phyloP scores from a whole-genome alignment of 2,113 vertebrate genomes.

The Chionis minor region DNA sequence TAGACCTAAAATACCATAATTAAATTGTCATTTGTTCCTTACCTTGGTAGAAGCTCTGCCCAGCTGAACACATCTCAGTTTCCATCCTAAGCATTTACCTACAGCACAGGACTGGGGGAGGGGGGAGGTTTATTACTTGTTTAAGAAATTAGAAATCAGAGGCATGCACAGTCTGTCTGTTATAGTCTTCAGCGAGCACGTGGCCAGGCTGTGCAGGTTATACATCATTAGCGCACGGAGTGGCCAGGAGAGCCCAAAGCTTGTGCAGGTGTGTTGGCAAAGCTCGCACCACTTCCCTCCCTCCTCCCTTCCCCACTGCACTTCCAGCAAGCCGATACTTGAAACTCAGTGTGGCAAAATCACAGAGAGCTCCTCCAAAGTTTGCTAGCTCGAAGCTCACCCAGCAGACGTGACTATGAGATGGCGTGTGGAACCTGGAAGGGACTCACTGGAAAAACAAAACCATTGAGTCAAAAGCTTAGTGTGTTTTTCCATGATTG shows the following conservation, averaged over 20 bases:
- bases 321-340: slow-evolving; percentile 67
- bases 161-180: slow-evolving; percentile 48
- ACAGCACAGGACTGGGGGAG: not conserved
- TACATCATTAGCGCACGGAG: slow-evolving; percentile 62
- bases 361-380: slow-evolving; percentile 33
- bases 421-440: not conserved
- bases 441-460: slow-evolving; percentile 42
- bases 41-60: slow-evolving; percentile 63
- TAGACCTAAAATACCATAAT: slow-evolving; percentile 51
- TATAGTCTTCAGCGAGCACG: slow-evolving; percentile 47
- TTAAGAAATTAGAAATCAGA: slow-evolving; percentile 40
- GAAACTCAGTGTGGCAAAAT: slow-evolving; percentile 54
- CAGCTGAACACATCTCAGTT: slow-evolving; percentile 54
- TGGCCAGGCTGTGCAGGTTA: slow-evolving; percentile 64
- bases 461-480: slow-evolving; percentile 29
- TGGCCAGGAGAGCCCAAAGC: slow-evolving; percentile 58
- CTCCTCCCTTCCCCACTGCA: slow-evolving; percentile 19
- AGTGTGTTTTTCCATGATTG: slow-evolving; percentile 21
- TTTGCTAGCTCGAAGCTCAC: slow-evolving; percentile 32
- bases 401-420: slow-evolving; percentile 22
- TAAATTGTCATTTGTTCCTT: slow-evolving; percentile 69
- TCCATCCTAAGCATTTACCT: slow-evolving; percentile 64
- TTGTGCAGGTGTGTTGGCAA: slow-evolving; percentile 71
- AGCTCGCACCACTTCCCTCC: slow-evolving; percentile 7
- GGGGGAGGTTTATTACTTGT: not conserved